Percentiles rank a stretch among this genome's conserved stretches.
phyloP scores from a whole-genome alignment of 2,113 vertebrate species.

The Dipodomys ordii region DNA sequence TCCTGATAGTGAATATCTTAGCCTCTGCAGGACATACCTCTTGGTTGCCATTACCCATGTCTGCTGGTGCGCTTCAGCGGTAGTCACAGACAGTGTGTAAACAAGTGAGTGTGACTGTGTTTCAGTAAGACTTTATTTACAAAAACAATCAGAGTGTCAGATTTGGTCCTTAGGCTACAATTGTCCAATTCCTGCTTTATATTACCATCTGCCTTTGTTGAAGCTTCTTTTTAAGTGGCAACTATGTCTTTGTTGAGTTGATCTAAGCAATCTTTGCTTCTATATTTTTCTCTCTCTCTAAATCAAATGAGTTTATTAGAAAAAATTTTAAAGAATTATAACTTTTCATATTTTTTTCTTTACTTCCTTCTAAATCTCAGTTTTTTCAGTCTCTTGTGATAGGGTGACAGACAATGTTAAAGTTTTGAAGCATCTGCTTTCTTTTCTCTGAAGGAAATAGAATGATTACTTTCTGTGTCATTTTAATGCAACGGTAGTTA shows the following conservation, averaged over 20 bases:
- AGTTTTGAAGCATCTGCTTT: constrained; percentile 81
- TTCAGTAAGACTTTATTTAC: constrained; percentile 68
- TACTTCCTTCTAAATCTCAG: accelerated
- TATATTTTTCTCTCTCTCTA: background rate
- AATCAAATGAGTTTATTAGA: constrained; percentile 18
- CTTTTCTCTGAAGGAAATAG: constrained; percentile 80
- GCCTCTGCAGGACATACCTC: background rate
- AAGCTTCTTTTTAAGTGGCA: background rate
- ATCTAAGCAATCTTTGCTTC: background rate
- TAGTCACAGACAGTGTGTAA: background rate
- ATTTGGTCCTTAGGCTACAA: background rate
- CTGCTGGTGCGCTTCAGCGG: background rate
- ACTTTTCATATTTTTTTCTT: background rate
- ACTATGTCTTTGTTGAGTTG: constrained; percentile 26
- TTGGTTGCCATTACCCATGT: background rate
- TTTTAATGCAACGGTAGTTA: constrained; percentile 80
- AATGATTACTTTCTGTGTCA: constrained; percentile 83
- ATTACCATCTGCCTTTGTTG: background rate
- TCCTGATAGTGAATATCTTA: background rate
- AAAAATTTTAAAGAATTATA: constrained; percentile 2
- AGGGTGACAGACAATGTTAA: constrained; percentile 62
- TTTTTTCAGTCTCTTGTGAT: constrained; percentile 55
- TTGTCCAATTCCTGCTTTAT: background rate
- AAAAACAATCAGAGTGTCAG: background rate
- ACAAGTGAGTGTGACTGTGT: background rate